A percentile compares a stretch with the other conserved stretches of the same genome.
These are phyloP conservation scores for Tonatia bakeri DNA, from an alignment of 2,113 vertebrate species.

Conservation along the genomic window DNA sequence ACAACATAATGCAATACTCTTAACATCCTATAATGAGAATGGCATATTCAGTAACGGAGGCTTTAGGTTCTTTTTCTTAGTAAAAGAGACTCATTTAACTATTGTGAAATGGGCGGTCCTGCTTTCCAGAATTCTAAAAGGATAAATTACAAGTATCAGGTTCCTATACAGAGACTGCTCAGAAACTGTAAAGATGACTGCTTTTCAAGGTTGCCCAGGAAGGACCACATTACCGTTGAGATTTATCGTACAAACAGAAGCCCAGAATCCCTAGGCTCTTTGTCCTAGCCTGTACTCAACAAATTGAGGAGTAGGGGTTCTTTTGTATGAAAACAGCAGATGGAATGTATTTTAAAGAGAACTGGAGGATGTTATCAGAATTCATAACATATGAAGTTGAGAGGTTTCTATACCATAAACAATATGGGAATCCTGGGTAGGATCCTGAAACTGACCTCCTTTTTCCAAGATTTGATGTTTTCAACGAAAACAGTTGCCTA, in stretches of 20 bases:
- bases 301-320: not conserved
- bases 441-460: not conserved
- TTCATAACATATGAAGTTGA: not conserved
- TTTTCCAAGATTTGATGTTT: not conserved
- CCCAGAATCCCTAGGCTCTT: not conserved
- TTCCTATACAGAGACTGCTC: not conserved
- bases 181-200: not conserved
- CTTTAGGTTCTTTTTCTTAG: not conserved
- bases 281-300: not conserved
- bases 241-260: not conserved
- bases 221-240: not conserved
- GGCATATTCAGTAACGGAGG: not conserved
- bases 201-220: not conserved
- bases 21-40: not conserved
- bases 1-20: not conserved
- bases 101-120: not conserved
- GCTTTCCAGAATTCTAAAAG: slow-evolving; percentile 2
- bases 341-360: not conserved
- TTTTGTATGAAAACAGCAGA: not conserved
- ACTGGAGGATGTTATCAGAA: not conserved
- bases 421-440: not conserved
- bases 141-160: not conserved
- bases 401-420: not conserved
- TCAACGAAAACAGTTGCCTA: not conserved
- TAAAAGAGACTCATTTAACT: not conserved